Conservation (phyloP, 1,140 invertebrate genomes). For the Patella vulgata region DNA sequence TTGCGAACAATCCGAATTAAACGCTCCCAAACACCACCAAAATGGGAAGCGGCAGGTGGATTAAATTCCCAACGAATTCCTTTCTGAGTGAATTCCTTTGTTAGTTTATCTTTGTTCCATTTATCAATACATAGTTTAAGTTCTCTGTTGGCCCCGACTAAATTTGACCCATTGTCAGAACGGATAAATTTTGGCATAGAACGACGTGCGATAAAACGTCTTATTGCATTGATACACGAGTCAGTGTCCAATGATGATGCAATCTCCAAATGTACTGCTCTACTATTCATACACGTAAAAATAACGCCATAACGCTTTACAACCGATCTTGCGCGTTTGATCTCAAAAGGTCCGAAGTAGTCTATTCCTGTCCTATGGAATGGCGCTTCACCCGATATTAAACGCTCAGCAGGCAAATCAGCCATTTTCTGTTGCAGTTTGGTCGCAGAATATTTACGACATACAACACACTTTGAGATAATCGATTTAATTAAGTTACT, state of each 20-base stretch:
- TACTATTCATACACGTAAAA: neutral
- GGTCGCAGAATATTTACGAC: neutral
- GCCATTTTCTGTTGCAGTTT: conserved; percentile 27
- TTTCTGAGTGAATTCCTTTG: conserved; percentile 5
- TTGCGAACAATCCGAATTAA: too few relatives aligned
- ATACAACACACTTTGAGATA: conserved; percentile 10
- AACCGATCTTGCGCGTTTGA: conserved; percentile 18
- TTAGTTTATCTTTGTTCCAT: conserved; percentile 24
- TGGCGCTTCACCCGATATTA: conserved; percentile 6
- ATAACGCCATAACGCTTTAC: conserved; percentile 28
- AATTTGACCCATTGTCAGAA: conserved; percentile 6
- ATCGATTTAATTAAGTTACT: neutral
- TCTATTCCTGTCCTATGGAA: neutral
- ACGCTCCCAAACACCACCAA: conserved; percentile 62
- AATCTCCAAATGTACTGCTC: neutral
- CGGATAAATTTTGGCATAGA: conserved; percentile 4
- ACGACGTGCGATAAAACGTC: conserved; percentile 30
- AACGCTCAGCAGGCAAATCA: conserved; percentile 24
- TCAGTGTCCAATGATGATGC: neutral
- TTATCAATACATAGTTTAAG: conserved; percentile 24
- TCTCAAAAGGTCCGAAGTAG: conserved; percentile 24
- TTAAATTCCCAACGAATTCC: conserved; percentile 64
- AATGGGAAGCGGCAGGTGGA: conserved; percentile 55
- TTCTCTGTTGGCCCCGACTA: conserved; percentile 23
- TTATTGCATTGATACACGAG: conserved; percentile 24